These are phyloP conservation scores for Leucopsar rothschildi DNA, from an alignment of 2,113 vertebrate species.

Conservation along the genomic window DNA sequence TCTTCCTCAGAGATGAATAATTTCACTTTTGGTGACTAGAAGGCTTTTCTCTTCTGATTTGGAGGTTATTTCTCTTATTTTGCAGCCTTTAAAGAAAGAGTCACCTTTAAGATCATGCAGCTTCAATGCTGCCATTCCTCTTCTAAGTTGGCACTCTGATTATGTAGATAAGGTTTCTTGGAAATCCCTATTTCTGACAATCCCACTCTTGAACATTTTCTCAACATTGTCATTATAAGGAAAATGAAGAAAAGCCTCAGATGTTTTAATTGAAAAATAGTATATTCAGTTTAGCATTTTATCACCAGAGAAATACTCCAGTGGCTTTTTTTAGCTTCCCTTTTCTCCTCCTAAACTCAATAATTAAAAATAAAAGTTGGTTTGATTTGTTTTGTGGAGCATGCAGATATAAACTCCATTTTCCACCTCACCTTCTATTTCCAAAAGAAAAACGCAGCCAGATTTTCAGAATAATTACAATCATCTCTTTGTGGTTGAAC, in stretches of 20 bases:
- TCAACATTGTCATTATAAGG: neutral
- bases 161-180: neutral
- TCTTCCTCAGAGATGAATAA: neutral
- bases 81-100: neutral
- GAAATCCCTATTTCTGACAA: neutral
- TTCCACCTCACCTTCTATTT: neutral
- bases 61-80: neutral
- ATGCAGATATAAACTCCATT: neutral
- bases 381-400: neutral
- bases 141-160: neutral
- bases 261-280: neutral
- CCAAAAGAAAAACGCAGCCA: neutral
- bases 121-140: neutral
- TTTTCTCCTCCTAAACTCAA: neutral
- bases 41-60: neutral
- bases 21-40: neutral
- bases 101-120: neutral
- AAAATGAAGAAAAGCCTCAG: neutral
- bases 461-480: conserved; percentile 16
- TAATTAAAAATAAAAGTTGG: neutral
- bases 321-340: neutral
- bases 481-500: neutral
- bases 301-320: neutral
- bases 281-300: neutral
- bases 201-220: neutral